phyloP scores from a whole-genome alignment of 2,113 vertebrate species.

The Phylloscopus trochiloides region DNA sequence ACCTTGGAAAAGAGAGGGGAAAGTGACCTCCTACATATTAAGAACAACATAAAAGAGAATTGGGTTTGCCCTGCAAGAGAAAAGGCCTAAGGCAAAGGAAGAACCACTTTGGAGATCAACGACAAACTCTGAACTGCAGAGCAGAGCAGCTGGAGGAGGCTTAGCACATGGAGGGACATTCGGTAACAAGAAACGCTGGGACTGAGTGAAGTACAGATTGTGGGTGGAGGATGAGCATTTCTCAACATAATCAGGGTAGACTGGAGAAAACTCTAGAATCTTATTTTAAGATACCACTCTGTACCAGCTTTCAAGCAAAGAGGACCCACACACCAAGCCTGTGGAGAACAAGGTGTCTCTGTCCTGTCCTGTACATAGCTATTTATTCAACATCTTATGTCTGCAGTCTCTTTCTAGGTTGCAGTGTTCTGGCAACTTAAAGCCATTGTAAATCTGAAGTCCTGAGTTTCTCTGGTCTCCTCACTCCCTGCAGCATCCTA shows the following conservation, averaged over 20 bases:
- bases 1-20: not conserved
- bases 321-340: not conserved
- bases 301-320: not conserved
- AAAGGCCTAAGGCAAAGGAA: not conserved
- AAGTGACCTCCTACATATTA: not conserved
- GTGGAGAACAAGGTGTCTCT: not conserved
- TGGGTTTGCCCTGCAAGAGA: not conserved
- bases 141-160: not conserved
- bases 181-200: not conserved
- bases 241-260: not conserved
- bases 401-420: not conserved
- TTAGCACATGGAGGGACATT: not conserved
- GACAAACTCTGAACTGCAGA: not conserved
- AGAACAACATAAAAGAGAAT: not conserved
- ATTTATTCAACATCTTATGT: not conserved
- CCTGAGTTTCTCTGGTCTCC: not conserved
- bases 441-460: not conserved
- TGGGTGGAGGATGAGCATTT: not conserved
- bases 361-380: not conserved
- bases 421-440: not conserved
- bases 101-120: not conserved
- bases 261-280: not conserved
- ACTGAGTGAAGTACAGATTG: not conserved
- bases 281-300: not conserved
- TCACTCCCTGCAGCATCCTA: not conserved